phyloP scores from a whole-genome alignment of 2,888 invertebrate genomes.

The Gibbula magus region DNA sequence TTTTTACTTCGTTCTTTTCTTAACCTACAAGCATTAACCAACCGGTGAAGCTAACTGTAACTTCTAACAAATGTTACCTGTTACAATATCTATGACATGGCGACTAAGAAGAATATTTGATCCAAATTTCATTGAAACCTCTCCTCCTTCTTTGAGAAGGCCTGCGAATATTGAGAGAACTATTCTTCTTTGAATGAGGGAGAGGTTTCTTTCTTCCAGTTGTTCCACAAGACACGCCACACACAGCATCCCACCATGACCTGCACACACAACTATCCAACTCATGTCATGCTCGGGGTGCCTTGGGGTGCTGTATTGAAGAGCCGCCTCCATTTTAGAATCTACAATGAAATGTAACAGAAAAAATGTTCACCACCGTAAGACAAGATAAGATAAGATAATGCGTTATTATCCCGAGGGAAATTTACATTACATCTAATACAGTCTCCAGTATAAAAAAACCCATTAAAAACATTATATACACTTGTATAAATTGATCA shows the following conservation, averaged over 20 bases:
- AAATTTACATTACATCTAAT: too few species aligned
- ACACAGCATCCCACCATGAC: not conserved
- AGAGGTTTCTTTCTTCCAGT: not conserved
- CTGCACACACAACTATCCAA: not conserved
- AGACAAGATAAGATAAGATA: too few species aligned
- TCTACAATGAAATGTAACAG: too few species aligned
- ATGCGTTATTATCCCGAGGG: too few species aligned
- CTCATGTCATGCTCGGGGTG: not conserved
- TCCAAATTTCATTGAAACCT: not conserved
- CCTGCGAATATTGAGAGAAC: not conserved
- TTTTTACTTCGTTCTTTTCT: too few species aligned
- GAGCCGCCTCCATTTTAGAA: too few species aligned
- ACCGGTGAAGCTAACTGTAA: too few species aligned
- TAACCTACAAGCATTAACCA: too few species aligned
- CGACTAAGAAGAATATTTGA: not conserved
- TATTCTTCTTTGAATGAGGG: not conserved
- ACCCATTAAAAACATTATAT: too few species aligned
- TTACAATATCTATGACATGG: not conserved
- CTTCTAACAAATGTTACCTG: not conserved
- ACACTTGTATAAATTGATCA: too few species aligned
- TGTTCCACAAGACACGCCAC: conserved; percentile 14
- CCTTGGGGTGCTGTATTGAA: not conserved
- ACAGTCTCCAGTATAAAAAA: too few species aligned
- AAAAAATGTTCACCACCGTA: too few species aligned
- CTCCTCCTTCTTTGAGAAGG: not conserved